These are phyloP conservation scores for Netelia virgata DNA, from an alignment of 2,888 invertebrate genomes.

Conservation along the genomic window DNA sequence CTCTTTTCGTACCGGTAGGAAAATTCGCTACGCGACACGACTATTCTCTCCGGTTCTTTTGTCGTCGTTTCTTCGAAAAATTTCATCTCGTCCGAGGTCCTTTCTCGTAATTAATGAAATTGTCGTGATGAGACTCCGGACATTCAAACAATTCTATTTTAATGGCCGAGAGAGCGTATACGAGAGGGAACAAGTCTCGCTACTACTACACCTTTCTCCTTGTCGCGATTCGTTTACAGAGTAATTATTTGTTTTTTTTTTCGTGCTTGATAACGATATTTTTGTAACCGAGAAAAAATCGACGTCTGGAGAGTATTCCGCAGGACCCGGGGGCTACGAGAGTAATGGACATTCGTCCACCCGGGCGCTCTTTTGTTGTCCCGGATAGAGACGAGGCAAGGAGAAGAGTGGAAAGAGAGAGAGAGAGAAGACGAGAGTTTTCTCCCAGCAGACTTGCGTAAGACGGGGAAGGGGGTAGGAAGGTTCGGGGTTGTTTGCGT, in stretches of 20 bases:
- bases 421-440: slow-evolving; percentile 19
- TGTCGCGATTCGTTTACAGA: slow-evolving; percentile 44
- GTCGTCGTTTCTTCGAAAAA: slow-evolving; percentile 5
- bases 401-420: slow-evolving; percentile 29
- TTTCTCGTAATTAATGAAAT: slow-evolving; percentile 41
- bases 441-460: slow-evolving; percentile 4
- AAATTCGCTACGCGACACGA: slow-evolving; percentile 15
- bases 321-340: slow-evolving; percentile 45
- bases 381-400: slow-evolving; percentile 26
- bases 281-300: slow-evolving; percentile 49
- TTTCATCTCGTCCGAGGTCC: neutral
- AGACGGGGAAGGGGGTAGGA: slow-evolving; percentile 4
- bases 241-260: slow-evolving; percentile 52
- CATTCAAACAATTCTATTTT: slow-evolving; percentile 30
- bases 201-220: neutral
- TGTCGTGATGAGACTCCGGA: slow-evolving; percentile 46
- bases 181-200: neutral
- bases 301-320: slow-evolving; percentile 53
- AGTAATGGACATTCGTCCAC: slow-evolving; percentile 57
- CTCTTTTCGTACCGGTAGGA: slow-evolving; percentile 21
- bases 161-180: slow-evolving; percentile 24
- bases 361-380: slow-evolving; percentile 55
- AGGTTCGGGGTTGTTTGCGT: slow-evolving; percentile 36
- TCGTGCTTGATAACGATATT: slow-evolving; percentile 55
- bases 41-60: neutral